Base-by-base conservation (phyloP, 1,140 invertebrate species). In the Nomia melanderi region DNA sequence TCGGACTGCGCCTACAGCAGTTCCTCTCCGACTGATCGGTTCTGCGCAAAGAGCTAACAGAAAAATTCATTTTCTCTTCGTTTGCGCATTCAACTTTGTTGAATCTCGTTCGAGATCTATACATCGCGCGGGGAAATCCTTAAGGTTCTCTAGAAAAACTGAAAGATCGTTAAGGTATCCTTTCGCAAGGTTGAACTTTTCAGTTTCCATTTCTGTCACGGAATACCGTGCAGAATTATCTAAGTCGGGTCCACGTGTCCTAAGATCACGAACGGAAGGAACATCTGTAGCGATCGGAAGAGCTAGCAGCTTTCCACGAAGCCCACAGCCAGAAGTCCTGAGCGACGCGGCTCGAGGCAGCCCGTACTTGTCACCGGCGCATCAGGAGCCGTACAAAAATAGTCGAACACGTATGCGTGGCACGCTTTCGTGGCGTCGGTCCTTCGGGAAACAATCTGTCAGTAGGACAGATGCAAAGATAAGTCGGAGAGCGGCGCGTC, bases 381-480 rank as follows among this genome's bases (percentile, higher is more conserved):
- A 25, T 41, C 59, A 33, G 47, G 69, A 56, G 41, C 69, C 74
- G 70, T 72, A 83, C 83, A 50, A 60, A 85, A 79, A 82, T 86
- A 88, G 82, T 78, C 85, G 29, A 50, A 63, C 47, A 64, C 83
- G 74, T 71, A 80, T 83, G 81, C 63, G 81, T 63, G 79, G 84
- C 85, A 79, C 83, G 86, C 76, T 88, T 82, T 77, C 82, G 79
- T 70, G 63, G n/a, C 59, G 14, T 47, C 63, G 36, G 47, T 64
- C 56, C 71, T 81, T 79, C 72, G 82, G 82, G 81, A 83, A 82
- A 82, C 54, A 53, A 73, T 84, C 79, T 81, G 82, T 86, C 84
- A 77, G 54, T 77, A 64, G 76, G 79, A 83, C 88, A 89, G 87
- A 89, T 89, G 88, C 86, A 71, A 81, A 82, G 86, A 88, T 87